Base-by-base conservation (phyloP, 2,113 vertebrate genomes). In the Anarhynchus alexandrinus region DNA sequence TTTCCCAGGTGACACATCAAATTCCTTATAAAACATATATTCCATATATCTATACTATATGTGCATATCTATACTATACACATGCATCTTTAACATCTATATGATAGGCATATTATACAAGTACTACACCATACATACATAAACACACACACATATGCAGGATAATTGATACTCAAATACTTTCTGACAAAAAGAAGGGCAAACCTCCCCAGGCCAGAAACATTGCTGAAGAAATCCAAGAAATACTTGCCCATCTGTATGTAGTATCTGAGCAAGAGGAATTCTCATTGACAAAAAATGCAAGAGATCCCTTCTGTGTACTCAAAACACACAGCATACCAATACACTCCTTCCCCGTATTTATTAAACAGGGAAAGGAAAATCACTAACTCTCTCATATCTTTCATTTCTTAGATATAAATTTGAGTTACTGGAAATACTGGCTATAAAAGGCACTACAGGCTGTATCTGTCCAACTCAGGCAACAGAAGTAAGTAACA, bases 71-170 rank as follows among this genome's bases (percentile, higher is more conserved):
- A 19, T 34, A 82, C 26, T 59, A 34, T 42, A 30, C 3, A 2
- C 17, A 27, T 32, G 20, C 20, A 55, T 38, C 32, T 34, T 19
- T 54, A 82, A 38, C 29, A n/a, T 34, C n/a, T 40, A 19, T 38
- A 43, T 0, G 0, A 61, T 23, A 72, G 29, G 19, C 11, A 59
- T 43, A 22, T 6, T 49, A 30, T 57, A 32, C 8, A 26, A 27
- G 26, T 38, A 16, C 25, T 42, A 15, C 10, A 9, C 15, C 17
- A 49, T 14, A 57, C 23, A 47, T 18, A 32, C 27, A 55, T 25
- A 43, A 54, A 49, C 7, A 64, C 29, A 67, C 13, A 51, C 1
- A 27, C 5, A 43, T 19, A 26, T 8, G 38, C 16, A 23, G 5
- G 12, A 38, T 57, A 38, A 52, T 2, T 29, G 15, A 55, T 65